A percentile compares a stretch with the other conserved stretches of the same genome.
These are phyloP conservation scores for Monopis laevigella DNA, from an alignment of 2,888 invertebrate genomes.

Conservation along the genomic window DNA sequence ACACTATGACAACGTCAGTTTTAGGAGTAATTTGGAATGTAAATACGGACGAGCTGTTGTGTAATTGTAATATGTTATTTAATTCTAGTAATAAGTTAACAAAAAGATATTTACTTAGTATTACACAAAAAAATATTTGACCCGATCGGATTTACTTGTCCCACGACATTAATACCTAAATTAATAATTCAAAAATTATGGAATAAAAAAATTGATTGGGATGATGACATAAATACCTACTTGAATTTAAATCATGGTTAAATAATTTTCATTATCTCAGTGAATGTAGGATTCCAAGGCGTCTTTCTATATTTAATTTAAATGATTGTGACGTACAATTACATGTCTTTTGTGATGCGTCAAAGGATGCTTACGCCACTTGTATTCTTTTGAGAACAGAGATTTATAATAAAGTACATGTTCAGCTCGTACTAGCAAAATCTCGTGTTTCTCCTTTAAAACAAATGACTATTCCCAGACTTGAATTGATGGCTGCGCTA, in stretches of 20 bases:
- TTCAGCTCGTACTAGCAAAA: slow-evolving; percentile 3
- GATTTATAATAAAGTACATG: neutral
- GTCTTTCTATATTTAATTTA: neutral
- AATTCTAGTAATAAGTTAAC: slow-evolving; percentile 7
- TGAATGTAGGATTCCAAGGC: slow-evolving; percentile 2
- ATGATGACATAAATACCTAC: slow-evolving; percentile 5
- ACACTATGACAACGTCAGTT: neutral
- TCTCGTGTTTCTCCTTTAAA: slow-evolving; percentile 5
- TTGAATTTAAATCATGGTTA: slow-evolving; percentile 1
- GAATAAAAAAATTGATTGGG: slow-evolving; percentile 14
- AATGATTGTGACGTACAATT: neutral
- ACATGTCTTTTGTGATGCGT: slow-evolving; percentile 12
- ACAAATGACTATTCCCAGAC: slow-evolving; percentile 6
- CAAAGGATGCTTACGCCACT: slow-evolving; percentile 4
- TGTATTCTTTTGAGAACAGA: slow-evolving; percentile 7
- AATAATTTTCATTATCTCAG: neutral
- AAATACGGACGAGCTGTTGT: slow-evolving; percentile 10
- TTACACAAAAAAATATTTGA: slow-evolving; percentile 18
- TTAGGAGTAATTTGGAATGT: slow-evolving; percentile 17
- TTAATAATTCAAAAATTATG: slow-evolving; percentile 17
- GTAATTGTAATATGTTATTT: slow-evolving; percentile 6
- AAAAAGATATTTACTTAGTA: slow-evolving; percentile 14
- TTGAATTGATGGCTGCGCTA: slow-evolving; percentile 8
- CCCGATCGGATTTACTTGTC: slow-evolving; percentile 16
- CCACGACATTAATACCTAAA: slow-evolving; percentile 17